phyloP scores from a whole-genome alignment of 2,797 vertebrate genomes.

The Channallabes apus region DNA sequence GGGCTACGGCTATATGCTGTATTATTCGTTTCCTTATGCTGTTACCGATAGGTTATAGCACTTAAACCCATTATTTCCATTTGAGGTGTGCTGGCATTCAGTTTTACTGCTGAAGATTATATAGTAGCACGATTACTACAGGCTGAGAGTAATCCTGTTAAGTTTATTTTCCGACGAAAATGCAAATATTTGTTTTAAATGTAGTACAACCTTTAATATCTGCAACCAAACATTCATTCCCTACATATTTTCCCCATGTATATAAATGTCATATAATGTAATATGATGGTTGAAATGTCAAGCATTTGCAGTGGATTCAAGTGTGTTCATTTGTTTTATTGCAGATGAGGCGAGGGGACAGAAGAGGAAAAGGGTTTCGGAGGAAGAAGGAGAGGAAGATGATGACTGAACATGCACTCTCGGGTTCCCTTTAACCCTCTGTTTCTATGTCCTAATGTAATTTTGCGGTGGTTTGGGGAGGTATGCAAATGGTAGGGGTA shows the following conservation, averaged over 20 bases:
- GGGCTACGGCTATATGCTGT: no score
- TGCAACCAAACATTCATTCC: not conserved
- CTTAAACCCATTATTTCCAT: not conserved
- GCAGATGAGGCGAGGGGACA: slow-evolving; percentile 85
- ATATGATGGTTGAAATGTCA: not conserved
- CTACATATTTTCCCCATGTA: not conserved
- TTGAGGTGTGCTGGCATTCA: not conserved
- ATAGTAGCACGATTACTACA: not conserved
- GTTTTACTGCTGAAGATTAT: not conserved
- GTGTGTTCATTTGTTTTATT: slow-evolving; percentile 2
- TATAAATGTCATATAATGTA: not conserved
- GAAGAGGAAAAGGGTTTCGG: slow-evolving; percentile 96
- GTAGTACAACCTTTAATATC: no score
- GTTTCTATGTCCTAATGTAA: slow-evolving; percentile 77
- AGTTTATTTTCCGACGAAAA: not conserved
- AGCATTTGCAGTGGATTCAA: not conserved
- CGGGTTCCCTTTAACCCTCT: slow-evolving; percentile 83
- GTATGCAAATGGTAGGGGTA: slow-evolving; percentile 72
- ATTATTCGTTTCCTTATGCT: not conserved
- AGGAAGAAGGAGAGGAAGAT: slow-evolving; percentile 96
- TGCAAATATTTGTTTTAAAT: not conserved
- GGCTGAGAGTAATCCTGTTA: not conserved
- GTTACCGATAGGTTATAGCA: not conserved
- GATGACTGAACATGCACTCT: slow-evolving; percentile 66
- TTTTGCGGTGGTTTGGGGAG: slow-evolving; percentile 80